These are phyloP conservation scores for Nycticryphes semicollaris DNA, from an alignment of 2,113 vertebrate genomes.

Conservation along the genomic window DNA sequence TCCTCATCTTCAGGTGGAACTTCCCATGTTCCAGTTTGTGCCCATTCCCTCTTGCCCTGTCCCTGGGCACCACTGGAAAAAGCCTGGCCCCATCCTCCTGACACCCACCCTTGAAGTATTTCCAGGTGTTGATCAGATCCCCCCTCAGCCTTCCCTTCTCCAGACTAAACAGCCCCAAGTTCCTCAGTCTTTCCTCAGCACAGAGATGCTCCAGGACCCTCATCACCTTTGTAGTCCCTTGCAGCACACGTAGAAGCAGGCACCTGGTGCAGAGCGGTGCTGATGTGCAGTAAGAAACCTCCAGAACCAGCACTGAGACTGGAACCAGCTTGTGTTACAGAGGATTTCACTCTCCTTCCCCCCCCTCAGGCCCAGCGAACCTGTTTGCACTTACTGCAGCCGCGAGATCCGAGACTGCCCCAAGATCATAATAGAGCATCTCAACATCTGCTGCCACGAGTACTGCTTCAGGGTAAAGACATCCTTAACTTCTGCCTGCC, in stretches of 20 bases:
- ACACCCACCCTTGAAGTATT: too few relatives aligned
- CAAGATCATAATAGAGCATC: constrained; percentile 88
- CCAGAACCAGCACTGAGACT: neutral
- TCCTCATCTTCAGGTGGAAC: too few relatives aligned
- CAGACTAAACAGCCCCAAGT: too few relatives aligned
- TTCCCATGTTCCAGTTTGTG: too few relatives aligned
- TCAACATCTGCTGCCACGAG: constrained; percentile 87
- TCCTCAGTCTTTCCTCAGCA: too few relatives aligned
- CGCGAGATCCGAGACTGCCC: constrained; percentile 81
- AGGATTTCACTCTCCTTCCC: neutral
- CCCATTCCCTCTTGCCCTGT: too few relatives aligned
- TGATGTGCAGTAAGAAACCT: neutral
- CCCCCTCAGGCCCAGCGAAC: constrained; percentile 22
- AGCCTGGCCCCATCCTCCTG: too few relatives aligned
- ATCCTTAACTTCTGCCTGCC: neutral
- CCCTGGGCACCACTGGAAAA: too few relatives aligned
- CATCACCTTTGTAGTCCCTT: too few relatives aligned
- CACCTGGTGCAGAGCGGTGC: neutral
- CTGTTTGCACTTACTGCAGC: constrained; percentile 84
- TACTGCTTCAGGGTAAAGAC: constrained; percentile 85
- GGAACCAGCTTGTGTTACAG: neutral
- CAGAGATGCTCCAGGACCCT: too few relatives aligned
- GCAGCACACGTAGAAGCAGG: neutral
- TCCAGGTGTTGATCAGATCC: too few relatives aligned
- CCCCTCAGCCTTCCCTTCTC: too few relatives aligned